phyloP scores from a whole-genome alignment of 2,797 vertebrate genomes.

The Saxicola maurus region DNA sequence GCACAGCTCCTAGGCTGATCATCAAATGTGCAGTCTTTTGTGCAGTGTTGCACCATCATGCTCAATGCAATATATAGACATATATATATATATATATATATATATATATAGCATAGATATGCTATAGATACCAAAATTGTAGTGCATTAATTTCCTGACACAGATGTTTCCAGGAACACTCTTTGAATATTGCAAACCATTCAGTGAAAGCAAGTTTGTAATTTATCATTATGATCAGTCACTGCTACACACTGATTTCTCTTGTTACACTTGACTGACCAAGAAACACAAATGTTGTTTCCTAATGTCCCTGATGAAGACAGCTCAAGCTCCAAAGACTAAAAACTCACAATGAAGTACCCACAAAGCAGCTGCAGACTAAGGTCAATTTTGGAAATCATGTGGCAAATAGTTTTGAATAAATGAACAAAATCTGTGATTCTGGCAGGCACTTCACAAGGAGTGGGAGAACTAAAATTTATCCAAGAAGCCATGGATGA shows the following conservation, averaged over 20 bases:
- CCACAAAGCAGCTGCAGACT: not conserved
- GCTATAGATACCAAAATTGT: not conserved
- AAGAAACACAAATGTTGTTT: not conserved
- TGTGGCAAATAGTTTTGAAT: not conserved
- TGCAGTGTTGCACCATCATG: not conserved
- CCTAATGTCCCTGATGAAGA: not conserved
- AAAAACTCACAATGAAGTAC: not conserved
- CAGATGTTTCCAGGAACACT: not conserved
- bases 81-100: not conserved
- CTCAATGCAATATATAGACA: accelerated
- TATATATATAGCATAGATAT: not conserved
- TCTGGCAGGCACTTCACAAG: not conserved
- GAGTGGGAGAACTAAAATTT: not conserved
- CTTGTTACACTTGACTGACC: not conserved
- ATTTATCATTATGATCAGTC: not conserved
- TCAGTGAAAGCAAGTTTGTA: not conserved
- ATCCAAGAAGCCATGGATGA: not conserved
- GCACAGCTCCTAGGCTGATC: not conserved
- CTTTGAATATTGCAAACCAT: not conserved
- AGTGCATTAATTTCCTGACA: not conserved
- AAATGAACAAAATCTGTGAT: not conserved
- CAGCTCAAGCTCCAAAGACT: not conserved
- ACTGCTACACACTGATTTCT: not conserved
- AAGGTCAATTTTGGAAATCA: not conserved
- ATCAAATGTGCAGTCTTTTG: not conserved